Conservation (phyloP, 1,140 invertebrate species). For the Rhopalosiphum padi region DNA sequence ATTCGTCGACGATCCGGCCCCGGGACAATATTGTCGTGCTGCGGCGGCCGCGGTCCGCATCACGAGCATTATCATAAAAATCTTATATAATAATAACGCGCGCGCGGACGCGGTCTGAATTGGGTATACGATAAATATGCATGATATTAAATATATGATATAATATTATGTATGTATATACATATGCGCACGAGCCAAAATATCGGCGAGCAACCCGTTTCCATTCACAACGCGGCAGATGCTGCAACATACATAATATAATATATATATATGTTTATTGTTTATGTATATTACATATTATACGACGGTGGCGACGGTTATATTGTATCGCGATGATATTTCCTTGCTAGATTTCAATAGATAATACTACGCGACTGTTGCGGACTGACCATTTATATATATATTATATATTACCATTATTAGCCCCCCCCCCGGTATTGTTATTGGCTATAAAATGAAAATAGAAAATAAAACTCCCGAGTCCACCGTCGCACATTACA, state of each 20-base stretch:
- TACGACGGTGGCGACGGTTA: background rate
- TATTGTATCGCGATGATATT: background rate
- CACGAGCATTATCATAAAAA: background rate
- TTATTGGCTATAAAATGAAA: constrained; percentile 28
- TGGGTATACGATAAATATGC: background rate
- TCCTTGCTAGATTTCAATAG: constrained; percentile 1
- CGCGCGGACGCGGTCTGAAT: background rate
- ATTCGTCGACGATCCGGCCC: constrained; percentile 12
- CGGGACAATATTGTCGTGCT: constrained; percentile 6
- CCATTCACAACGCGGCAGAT: background rate
- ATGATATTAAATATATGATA: background rate
- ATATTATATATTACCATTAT: constrained; percentile 13
- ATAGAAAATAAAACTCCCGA: background rate
- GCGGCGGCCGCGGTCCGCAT: background rate
- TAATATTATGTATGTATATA: background rate
- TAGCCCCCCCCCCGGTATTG: background rate
- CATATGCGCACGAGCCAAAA: constrained; percentile 17
- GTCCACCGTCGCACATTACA: background rate
- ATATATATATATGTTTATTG: background rate
- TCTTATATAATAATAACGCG: background rate
- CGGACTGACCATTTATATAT: background rate
- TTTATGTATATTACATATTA: background rate
- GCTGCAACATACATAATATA: background rate
- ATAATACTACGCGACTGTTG: background rate
- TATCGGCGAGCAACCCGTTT: background rate